Conservation (phyloP, 2,888 invertebrate genomes). For the Dolomedes plantarius region DNA sequence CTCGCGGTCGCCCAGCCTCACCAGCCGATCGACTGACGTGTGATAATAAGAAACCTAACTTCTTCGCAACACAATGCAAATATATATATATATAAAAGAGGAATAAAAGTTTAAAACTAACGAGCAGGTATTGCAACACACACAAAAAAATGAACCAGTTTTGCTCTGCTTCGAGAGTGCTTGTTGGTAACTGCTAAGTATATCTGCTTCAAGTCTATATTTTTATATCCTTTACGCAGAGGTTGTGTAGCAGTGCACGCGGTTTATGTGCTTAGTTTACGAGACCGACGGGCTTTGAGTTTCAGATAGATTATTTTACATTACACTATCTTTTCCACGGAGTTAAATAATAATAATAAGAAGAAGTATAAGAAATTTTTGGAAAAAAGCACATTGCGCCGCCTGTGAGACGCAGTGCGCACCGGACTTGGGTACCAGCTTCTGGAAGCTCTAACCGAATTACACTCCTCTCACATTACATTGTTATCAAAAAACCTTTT, state of each 20-base stretch:
- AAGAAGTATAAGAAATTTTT: background rate
- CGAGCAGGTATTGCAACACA: conserved; percentile 2
- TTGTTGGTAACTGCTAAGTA: conserved; percentile 64
- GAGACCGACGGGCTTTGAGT: conserved; percentile 48
- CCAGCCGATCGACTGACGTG: conserved; percentile 89
- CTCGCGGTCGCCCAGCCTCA: conserved; percentile 89
- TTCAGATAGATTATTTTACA: conserved; percentile 67
- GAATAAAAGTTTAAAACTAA: background rate
- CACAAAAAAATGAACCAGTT: conserved; percentile 21
- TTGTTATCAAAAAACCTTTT: background rate
- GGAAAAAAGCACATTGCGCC: conserved; percentile 4
- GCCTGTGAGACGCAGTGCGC: background rate
- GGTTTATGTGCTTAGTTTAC: conserved; percentile 60
- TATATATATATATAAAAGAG: conserved; percentile 14
- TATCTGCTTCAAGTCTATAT: conserved; percentile 72
- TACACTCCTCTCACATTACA: background rate
- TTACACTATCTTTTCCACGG: conserved; percentile 55
- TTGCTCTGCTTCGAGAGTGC: conserved; percentile 61
- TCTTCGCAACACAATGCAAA: background rate
- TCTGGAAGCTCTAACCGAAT: background rate
- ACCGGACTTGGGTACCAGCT: conserved; percentile 5
- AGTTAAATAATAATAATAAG: conserved; percentile 15
- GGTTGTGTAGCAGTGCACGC: conserved; percentile 66
- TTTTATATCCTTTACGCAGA: conserved; percentile 71
- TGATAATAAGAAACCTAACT: conserved; percentile 79